Base-by-base conservation (phyloP, 2,797 vertebrate species). In the Odontamblyopus rebecca region DNA sequence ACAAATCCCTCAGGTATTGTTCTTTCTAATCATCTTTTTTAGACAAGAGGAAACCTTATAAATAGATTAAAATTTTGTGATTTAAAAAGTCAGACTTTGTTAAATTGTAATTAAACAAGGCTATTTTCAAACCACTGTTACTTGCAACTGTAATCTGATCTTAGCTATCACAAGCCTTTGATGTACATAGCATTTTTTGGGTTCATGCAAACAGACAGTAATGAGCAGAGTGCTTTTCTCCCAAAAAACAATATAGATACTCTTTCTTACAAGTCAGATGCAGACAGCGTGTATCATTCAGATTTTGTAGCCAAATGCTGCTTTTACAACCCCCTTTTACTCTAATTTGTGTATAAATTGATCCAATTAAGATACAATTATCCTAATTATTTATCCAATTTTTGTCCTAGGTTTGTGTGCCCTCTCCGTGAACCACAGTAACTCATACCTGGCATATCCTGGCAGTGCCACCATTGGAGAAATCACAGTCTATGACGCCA, bases 391-490 rank as follows among this genome's bases (percentile, higher is more conserved):
- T 16, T 32, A 11, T 61, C 54, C 23, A 32, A 32, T 16, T 12
- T 73, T 2, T n/a, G 61, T 76, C 19, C 71, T 81, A 98, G 96
- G 97, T 89, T 94, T 98, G n/a, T 98, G 96, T 0, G 96, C 96
- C 61, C 95, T 98, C 63, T 97, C 96, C 0, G 93, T 96, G 85
- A 97, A 96, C 89, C 96, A 98, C 92, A 94, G 93, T 87, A 98
- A 97, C 87, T 98, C 96, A 26, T 97, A 95, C 89, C 87, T 98
- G 92, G 96, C 95, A 12, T 97, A 97, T 73, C 97, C 97, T 1
- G 96, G 97, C 85, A 98, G 95, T 4, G 87, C 91, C 73, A 94
- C 93, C 60, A 94, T 95, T 2, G 97, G 97, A 32, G 96, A 97
- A 91, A 95, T 98, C 76, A 92, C 92, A 0, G 92, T 98, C 77